phyloP scores from a whole-genome alignment of 2,797 vertebrate genomes.

The Momotus momota region DNA sequence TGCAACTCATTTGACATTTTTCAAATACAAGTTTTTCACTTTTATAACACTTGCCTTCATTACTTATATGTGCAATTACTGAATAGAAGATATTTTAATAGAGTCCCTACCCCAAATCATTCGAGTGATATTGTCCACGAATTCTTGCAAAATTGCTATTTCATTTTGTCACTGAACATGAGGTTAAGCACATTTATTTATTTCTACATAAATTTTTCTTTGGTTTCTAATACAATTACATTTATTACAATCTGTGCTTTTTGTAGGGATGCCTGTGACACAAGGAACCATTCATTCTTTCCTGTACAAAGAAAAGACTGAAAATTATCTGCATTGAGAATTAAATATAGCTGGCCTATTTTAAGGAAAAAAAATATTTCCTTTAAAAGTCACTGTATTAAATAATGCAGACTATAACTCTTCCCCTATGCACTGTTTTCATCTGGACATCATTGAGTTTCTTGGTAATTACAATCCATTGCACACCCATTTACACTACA shows the following conservation, averaged over 20 bases:
- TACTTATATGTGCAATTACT: background rate
- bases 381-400: slow-evolving; percentile 12
- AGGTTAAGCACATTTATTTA: background rate
- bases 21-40: background rate
- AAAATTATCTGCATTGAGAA: background rate
- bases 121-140: background rate
- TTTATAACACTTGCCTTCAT: background rate
- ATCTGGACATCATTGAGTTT: background rate
- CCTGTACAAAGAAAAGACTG: background rate
- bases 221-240: background rate
- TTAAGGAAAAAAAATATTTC: background rate
- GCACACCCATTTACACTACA: background rate
- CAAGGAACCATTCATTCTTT: background rate
- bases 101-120: background rate
- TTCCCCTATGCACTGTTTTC: background rate
- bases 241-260: background rate
- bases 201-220: background rate
- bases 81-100: background rate
- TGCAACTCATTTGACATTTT: background rate
- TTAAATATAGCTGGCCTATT: background rate
- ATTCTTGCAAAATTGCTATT: background rate
- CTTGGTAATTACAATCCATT: background rate
- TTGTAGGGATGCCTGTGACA: background rate
- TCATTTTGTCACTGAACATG: background rate
- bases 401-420: background rate